Base-by-base conservation (phyloP, 2,113 vertebrate species). In the Guaruba guarouba region DNA sequence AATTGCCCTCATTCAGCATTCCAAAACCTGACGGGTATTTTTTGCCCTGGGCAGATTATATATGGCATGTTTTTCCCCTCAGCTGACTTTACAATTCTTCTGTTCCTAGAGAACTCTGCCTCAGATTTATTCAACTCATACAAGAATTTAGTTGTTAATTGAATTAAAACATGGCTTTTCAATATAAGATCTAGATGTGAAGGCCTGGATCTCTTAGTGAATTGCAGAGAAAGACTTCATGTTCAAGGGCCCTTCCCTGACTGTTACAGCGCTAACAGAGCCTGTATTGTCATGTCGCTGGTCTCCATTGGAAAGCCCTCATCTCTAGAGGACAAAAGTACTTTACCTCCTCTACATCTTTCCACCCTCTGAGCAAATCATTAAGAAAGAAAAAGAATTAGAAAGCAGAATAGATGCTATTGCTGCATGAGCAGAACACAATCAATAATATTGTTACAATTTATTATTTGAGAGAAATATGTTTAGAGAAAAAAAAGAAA, bases 391-490 rank as follows among this genome's bases (percentile, higher is more conserved):
- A 73, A 43, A 87, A 37, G 52, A 17, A 49, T 3, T 11, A 41
- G 68, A 85, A 79, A 59, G 17, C n/a, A 62, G 84, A 93, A 85
- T 2, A 90, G 48, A 55, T 37, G 73, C 28, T 82, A 66, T 71
- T 84, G 74, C 48, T 92, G 48, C 80, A 55, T 17, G 28, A 91
- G 55, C 77, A 76, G 74, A 93, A 91, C 74, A 59, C 75, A 87
- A 91, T 95, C 96, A 76, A 91, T 92, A 90, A 84, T 64, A 92
- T 67, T 66, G 80, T 67, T 93, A 92, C 86, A 93, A 86, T 94
- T 94, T 86, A 78, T 66, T 82, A 57, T 96, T 92, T 62, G 62
- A 94, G 67, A 52, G 52, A 94, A 96, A 91, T 93, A 94, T 59
- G 49, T 75, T 94, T 88, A 78, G 33, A 82, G 70, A 51, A 80